phyloP scores from a whole-genome alignment of 2,113 vertebrate species.

The Eupsittula cactorum region DNA sequence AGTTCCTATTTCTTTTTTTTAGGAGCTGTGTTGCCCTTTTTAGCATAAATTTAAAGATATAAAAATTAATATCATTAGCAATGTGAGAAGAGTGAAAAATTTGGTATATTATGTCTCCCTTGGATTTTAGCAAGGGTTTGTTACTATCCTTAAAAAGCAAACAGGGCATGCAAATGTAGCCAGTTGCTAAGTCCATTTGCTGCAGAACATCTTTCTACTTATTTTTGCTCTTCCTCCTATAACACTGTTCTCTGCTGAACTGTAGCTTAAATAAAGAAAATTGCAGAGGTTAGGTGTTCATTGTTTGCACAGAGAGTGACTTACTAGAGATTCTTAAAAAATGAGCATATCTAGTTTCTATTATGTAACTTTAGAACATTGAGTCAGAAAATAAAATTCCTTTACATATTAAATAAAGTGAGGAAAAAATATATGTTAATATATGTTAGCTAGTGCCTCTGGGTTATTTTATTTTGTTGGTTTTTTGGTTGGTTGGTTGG shows the following conservation, averaged over 20 bases:
- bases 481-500: too few species aligned
- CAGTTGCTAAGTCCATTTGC: background rate
- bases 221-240: background rate
- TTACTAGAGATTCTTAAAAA: background rate
- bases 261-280: background rate
- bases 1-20: background rate
- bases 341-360: background rate
- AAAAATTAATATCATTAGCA: background rate
- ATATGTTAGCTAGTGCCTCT: background rate
- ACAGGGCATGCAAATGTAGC: background rate
- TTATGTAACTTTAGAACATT: background rate
- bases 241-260: background rate
- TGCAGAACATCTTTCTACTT: background rate
- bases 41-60: background rate
- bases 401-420: background rate
- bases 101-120: background rate
- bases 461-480: background rate
- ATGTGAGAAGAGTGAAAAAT: background rate
- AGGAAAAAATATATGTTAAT: background rate
- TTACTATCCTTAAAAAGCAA: background rate
- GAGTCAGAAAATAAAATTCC: background rate
- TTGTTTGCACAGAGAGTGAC: background rate
- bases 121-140: background rate
- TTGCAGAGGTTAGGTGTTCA: background rate
- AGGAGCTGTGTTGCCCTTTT: rapidly evolving